Percentiles rank a stretch among this genome's conserved stretches.
Conservation (phyloP, 2,797 vertebrate species). For the Antennarius maculatus region DNA sequence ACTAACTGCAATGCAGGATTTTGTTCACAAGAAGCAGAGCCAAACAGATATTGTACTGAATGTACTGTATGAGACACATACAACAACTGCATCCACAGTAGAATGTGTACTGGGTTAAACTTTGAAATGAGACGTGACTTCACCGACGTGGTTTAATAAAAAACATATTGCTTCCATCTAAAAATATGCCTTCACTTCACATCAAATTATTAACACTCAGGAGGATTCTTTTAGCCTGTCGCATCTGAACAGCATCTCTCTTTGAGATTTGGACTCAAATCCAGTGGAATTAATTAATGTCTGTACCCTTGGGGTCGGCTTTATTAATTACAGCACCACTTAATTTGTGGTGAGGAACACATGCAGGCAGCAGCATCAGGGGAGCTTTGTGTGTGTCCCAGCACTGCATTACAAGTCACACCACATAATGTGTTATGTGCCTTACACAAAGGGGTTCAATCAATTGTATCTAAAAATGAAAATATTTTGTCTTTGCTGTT, state of each 20-base stretch:
- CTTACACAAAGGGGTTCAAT: too few species aligned
- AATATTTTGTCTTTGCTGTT: too few species aligned
- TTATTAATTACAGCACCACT: constrained; percentile 80
- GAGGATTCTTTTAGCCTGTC: constrained; percentile 39
- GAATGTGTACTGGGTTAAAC: not conserved
- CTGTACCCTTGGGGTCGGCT: constrained; percentile 69
- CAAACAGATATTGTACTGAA: constrained; percentile 27
- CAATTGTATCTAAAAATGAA: too few species aligned
- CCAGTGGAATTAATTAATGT: constrained; percentile 78
- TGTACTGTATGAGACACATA: not conserved
- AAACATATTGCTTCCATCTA: constrained; percentile 13
- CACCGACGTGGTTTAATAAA: not conserved
- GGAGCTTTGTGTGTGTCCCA: constrained; percentile 15
- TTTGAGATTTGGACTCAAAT: constrained; percentile 66
- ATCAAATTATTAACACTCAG: constrained; percentile 31
- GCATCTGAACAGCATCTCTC: constrained; percentile 44
- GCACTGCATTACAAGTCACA: constrained; percentile 49
- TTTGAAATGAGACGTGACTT: not conserved
- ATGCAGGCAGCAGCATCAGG: constrained; percentile 44
- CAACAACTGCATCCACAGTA: not conserved
- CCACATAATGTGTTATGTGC: constrained; percentile 4
- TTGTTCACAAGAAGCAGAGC: constrained; percentile 46
- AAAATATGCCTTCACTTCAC: constrained; percentile 23
- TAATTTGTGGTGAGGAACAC: constrained; percentile 70
- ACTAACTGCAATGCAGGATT: constrained; percentile 41